A percentile compares a stretch with the other conserved stretches of the same genome.
phyloP scores from a whole-genome alignment of 2,113 vertebrate genomes.

The Corydoras sp. region DNA sequence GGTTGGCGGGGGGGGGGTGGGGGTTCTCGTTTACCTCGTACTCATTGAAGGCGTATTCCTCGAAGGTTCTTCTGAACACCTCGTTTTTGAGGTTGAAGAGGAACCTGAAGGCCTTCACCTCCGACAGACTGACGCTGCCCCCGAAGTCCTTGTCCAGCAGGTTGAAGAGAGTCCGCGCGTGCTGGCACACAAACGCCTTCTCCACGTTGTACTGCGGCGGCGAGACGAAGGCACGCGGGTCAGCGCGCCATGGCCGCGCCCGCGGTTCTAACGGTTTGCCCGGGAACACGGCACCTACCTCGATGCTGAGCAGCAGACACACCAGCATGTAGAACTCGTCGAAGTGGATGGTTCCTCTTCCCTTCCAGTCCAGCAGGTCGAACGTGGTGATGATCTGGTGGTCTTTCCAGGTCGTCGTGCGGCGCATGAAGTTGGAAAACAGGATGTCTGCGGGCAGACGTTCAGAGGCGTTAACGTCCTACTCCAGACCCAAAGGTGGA shows the following conservation, averaged over 20 bases:
- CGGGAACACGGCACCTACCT: neutral
- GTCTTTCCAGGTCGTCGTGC: neutral
- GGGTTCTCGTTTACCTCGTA: no score
- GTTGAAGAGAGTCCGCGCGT: neutral
- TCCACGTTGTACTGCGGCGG: neutral
- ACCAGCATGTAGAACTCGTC: neutral
- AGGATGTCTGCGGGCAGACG: neutral
- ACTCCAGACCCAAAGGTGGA: no score
- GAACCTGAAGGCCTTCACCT: neutral
- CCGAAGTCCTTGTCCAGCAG: neutral
- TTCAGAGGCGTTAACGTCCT: neutral
- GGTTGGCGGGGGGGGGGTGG: no score
- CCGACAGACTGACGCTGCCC: neutral
- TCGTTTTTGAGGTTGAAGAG: neutral
- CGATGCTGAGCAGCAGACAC: neutral
- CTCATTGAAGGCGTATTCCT: no score
- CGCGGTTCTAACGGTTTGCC: neutral
- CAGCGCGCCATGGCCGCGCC: no score
- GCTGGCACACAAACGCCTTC: neutral
- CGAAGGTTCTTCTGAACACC: no score
- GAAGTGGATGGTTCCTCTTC: neutral
- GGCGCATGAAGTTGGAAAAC: neutral
- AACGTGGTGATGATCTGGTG: neutral
- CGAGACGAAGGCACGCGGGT: neutral
- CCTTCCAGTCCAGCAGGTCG: neutral